Evolutionary conservation across 2,797 vertebrate genomes (phyloP), one percentile per base, ranked within the genome.

Genomic region (Anguilla anguilla): DNA sequence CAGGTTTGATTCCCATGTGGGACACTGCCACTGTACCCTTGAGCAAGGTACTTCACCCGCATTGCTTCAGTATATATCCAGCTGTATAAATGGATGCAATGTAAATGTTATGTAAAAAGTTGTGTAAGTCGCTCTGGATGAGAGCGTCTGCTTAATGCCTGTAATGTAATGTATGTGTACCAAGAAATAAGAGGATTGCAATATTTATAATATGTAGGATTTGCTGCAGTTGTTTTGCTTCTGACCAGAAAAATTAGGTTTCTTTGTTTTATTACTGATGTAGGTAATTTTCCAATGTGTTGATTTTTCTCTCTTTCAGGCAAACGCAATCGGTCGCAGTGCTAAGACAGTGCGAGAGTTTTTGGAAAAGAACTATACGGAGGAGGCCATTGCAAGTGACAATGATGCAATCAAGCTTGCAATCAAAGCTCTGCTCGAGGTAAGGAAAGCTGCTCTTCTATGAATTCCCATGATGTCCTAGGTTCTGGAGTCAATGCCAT

Each of bases 281-380:
- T 28, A 7, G 28, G 1, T 72, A 10, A 10, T n/a, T 51, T 82
- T 51, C 79, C 35, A 25, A 49, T 49, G 79, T 74, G 35, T 17
- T 72, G 67, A 11, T 43, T 81, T 55, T 85, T 43, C 7, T 72
- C 19, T 25, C 59, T 53, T 46, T 51, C 69, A 88, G 87, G 87
- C 87, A 92, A 97, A 97, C 83, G 97, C 96, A 84, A 97, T 97
- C 77, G 95, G 96, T 79, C 96, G 96, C 17, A 97, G 95, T 88
- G 97, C 96, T 87, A 97, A 98, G 95, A 97, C 96, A 0, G 96
- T 96, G 55, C 94, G 96, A 89, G 96, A 96, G 92, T 96, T 98
- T 95, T 93, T 97, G 92, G 96, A 97, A 94, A 97, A 97, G 92
- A 96, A 97, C 94, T 97, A 96, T 90, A 95, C 95, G n/a, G 95